Conservation (phyloP, 2,797 vertebrate genomes). For the Chelmon rostratus region DNA sequence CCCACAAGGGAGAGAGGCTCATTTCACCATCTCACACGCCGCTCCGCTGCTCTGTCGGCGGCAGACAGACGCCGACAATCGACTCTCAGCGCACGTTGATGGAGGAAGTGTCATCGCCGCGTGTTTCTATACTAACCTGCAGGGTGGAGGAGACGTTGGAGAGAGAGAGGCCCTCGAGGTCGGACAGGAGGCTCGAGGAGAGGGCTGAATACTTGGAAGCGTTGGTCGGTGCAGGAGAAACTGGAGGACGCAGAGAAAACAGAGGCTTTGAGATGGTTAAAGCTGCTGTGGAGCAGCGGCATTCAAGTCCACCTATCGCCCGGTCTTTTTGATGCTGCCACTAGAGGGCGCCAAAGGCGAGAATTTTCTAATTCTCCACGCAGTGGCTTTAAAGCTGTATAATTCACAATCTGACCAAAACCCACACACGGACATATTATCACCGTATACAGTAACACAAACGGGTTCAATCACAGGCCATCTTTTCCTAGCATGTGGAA, state of each 20-base stretch:
- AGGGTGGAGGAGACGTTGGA: slow-evolving; percentile 86
- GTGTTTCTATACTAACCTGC: slow-evolving; percentile 85
- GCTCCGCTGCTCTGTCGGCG: slow-evolving; percentile 54
- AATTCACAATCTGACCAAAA: background rate
- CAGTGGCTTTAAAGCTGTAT: background rate
- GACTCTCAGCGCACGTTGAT: slow-evolving; percentile 47
- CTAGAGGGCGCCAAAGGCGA: background rate
- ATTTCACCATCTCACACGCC: slow-evolving; percentile 65
- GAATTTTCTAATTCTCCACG: background rate
- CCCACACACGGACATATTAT: background rate
- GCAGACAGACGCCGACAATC: slow-evolving; percentile 56
- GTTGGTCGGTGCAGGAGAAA: slow-evolving; percentile 81
- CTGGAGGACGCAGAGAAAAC: slow-evolving; percentile 76
- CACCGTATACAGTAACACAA: background rate
- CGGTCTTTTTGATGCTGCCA: background rate
- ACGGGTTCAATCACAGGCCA: background rate
- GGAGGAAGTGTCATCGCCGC: slow-evolving; percentile 57
- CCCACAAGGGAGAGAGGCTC: slow-evolving; percentile 76
- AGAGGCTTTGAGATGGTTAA: background rate
- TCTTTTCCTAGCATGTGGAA: background rate
- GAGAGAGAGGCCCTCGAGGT: slow-evolving; percentile 94
- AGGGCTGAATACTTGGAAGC: slow-evolving; percentile 80
- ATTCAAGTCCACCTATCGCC: background rate
- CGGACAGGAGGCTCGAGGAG: slow-evolving; percentile 89
- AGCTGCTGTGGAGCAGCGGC: background rate